phyloP scores from a whole-genome alignment of 2,113 vertebrate species.

The Alces alces region DNA sequence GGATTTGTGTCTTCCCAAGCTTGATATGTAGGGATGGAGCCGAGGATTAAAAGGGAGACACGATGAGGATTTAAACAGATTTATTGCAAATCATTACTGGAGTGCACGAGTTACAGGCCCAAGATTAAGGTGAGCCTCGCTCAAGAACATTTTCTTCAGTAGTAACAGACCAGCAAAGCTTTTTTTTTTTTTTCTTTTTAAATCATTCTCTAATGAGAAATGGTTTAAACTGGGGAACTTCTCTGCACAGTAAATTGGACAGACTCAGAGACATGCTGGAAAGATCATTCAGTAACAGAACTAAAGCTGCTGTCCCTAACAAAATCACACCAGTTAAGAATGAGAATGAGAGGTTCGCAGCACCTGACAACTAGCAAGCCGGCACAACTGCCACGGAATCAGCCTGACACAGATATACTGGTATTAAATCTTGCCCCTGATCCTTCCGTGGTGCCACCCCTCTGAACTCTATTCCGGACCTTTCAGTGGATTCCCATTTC shows the following conservation, averaged over 20 bases:
- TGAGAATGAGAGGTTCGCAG: not conserved
- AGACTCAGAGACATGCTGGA: slow-evolving; percentile 14
- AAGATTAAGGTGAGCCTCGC: slow-evolving; percentile 49
- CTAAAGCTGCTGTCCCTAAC: not conserved
- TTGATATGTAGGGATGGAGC: not conserved
- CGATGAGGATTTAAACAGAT: not conserved
- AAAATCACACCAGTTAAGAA: not conserved
- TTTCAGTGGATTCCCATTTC: not conserved
- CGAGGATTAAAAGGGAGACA: not conserved
- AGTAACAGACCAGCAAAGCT: slow-evolving; percentile 8
- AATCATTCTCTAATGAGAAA: slow-evolving; percentile 52
- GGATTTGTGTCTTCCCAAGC: slow-evolving; percentile 15
- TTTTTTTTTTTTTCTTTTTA: slow-evolving; percentile 32
- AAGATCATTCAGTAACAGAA: slow-evolving; percentile 23
- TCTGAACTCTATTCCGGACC: not conserved
- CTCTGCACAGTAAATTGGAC: slow-evolving; percentile 43
- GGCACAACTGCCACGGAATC: not conserved
- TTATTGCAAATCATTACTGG: slow-evolving; percentile 32
- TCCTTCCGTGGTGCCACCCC: too few species aligned
- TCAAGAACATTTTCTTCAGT: slow-evolving; percentile 59
- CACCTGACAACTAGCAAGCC: not conserved
- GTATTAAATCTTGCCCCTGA: not conserved
- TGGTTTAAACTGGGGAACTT: slow-evolving; percentile 45
- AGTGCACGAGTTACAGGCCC: not conserved
- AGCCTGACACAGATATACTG: not conserved